Percentiles rank a stretch among this genome's conserved stretches.
These are phyloP conservation scores for Sitta carolinensis DNA, from an alignment of 2,797 vertebrate species.

Conservation along the genomic window DNA sequence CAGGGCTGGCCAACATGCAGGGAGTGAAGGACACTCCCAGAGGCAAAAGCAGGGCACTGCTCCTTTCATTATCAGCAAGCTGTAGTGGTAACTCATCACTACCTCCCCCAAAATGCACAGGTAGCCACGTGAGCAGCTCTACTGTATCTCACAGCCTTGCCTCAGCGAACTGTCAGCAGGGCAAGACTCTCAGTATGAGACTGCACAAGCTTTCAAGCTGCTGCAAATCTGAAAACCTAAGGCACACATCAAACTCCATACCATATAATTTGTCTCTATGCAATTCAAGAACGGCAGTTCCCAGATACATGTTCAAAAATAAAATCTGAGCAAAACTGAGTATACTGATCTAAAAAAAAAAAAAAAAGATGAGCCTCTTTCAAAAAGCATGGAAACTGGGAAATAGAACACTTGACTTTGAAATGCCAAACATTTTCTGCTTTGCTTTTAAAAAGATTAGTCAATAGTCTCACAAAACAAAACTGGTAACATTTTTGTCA, in stretches of 20 bases:
- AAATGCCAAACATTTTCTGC: neutral
- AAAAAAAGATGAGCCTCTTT: neutral
- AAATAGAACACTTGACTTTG: neutral
- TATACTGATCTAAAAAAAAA: neutral
- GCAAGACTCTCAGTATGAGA: neutral
- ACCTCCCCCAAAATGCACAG: neutral
- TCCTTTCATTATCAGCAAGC: neutral
- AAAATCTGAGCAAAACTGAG: neutral
- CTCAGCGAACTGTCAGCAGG: neutral
- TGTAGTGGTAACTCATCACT: neutral
- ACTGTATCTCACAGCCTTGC: rapidly evolving
- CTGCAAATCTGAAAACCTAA: neutral
- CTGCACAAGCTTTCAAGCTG: neutral
- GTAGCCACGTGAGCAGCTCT: neutral
- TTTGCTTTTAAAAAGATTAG: neutral
- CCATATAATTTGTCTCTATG: neutral
- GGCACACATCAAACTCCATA: neutral
- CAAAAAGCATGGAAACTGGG: neutral
- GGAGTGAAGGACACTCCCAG: neutral
- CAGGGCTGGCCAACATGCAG: rapidly evolving
- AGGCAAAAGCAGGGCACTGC: neutral
- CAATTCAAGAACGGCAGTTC: neutral
- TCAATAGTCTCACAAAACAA: neutral
- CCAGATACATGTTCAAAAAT: neutral
- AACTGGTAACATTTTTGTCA: neutral